Conservation (phyloP, 2,113 vertebrate genomes). For the Sarotherodon lohbergeri region DNA sequence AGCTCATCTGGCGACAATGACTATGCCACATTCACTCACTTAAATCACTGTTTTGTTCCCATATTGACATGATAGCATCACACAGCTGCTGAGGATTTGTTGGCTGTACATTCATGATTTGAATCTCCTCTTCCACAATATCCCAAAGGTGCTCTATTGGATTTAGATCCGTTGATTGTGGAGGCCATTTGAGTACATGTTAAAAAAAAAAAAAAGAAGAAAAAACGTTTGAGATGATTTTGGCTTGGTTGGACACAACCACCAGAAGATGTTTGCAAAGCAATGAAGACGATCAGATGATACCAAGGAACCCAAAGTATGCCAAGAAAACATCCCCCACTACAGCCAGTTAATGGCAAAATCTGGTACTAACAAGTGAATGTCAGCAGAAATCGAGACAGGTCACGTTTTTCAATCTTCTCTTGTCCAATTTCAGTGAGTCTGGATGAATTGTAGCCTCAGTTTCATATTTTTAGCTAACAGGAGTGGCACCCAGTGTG, state of each 20-base stretch:
- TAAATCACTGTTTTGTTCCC: background rate
- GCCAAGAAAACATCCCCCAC: background rate
- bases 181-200: background rate
- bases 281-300: background rate
- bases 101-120: background rate
- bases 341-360: background rate
- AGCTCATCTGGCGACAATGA: accelerated
- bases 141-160: background rate
- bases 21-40: background rate
- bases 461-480: background rate
- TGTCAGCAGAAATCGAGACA: background rate
- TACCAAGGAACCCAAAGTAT: background rate
- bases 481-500: background rate
- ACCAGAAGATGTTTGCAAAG: background rate
- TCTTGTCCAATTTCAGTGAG: background rate
- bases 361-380: background rate
- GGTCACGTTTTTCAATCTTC: accelerated
- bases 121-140: background rate
- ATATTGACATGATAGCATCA: accelerated
- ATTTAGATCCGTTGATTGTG: background rate
- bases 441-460: background rate
- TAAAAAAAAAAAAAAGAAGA: accelerated
- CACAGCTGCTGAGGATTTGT: background rate
- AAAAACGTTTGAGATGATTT: background rate
- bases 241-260: too few species aligned